A percentile compares a stretch with the other conserved stretches of the same genome.
Conservation (phyloP, 1,140 invertebrate species). For the Rhagoletis pomonella region DNA sequence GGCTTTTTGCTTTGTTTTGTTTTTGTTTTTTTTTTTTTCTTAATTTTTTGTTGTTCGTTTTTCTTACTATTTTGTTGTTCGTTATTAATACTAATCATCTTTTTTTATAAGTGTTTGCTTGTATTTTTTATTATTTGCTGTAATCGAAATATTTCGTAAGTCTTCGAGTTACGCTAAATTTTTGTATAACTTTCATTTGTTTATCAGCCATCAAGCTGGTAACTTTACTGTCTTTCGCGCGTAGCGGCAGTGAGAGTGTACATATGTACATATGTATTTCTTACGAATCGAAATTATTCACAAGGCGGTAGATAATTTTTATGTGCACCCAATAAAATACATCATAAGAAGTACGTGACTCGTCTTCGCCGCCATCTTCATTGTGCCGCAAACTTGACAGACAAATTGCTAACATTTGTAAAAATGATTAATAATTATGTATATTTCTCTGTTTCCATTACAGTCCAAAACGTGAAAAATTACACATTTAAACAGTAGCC, state of each 20-base stretch:
- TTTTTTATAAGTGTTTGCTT: neutral
- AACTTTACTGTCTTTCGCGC: neutral
- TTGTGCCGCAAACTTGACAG: slow-evolving; percentile 24
- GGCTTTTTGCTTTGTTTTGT: neutral
- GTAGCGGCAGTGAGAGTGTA: neutral
- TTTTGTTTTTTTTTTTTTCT: neutral
- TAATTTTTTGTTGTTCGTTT: neutral
- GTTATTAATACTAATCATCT: slow-evolving; percentile 27
- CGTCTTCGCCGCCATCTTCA: neutral
- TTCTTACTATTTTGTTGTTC: neutral
- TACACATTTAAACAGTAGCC: slow-evolving; percentile 14
- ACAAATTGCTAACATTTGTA: slow-evolving; percentile 12
- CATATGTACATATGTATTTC: neutral
- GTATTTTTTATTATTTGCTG: slow-evolving; percentile 18
- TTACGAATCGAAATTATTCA: neutral
- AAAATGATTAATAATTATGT: neutral
- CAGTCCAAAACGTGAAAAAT: neutral
- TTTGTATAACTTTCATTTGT: slow-evolving; percentile 36
- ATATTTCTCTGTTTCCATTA: neutral
- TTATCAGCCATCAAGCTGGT: neutral
- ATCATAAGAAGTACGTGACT: neutral
- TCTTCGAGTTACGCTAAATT: neutral
- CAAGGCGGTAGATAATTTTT: neutral
- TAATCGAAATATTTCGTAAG: slow-evolving; percentile 19
- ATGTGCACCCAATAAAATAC: neutral